Evolutionary conservation across 2,797 vertebrate genomes (phyloP), one percentile per base, ranked within the genome.

Genomic region (Channallabes apus): DNA sequence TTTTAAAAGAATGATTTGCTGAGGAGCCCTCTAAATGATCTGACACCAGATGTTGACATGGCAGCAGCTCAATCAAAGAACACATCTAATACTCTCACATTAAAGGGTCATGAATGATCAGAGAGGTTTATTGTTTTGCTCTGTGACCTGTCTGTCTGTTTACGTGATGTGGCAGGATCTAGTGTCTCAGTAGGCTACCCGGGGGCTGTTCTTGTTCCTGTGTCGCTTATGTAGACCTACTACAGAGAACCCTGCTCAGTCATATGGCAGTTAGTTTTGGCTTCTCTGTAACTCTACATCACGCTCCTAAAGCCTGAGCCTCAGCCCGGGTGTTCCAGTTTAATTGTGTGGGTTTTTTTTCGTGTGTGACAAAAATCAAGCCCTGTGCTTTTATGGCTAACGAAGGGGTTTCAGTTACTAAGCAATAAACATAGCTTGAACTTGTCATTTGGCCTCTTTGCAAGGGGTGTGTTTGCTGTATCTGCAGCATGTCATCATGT

Each of bases 1-100:
- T 27, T n/a, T 27, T 1, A 14, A 12, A n/a, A 46, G 46, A 51
- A 51, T 2, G 11, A 0, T 51, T 12, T 51, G 85, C 88, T 65
- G 83, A 88, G 58, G 72, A 87, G 76, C 32, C 75, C 78, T 88
- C 88, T 90, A 82, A 91, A 90, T 91, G 88, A 92, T 92, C 86
- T 6, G 82, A 78, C 67, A 77, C 64, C 80, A 84, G 80, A 81
- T 71, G n/a, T n/a, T 65, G 64, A 86, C 27, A 17, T 80, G 75
- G 67, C 51, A 27, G 7, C 62, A 62, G 77, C 35, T 84, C 56
- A 58, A 77, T 85, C 86, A 72, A 56, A 1, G 22, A 68, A 72
- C 79, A 69, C 72, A 75, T 79, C 71, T 71, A 65, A 71, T 65
- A 72, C 78, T 84, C 56, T 29, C 80, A 51, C 46, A 51, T 80